Evolutionary conservation across 2,888 invertebrate genomes (phyloP).

Genomic region (Notodonta dromedarius): DNA sequence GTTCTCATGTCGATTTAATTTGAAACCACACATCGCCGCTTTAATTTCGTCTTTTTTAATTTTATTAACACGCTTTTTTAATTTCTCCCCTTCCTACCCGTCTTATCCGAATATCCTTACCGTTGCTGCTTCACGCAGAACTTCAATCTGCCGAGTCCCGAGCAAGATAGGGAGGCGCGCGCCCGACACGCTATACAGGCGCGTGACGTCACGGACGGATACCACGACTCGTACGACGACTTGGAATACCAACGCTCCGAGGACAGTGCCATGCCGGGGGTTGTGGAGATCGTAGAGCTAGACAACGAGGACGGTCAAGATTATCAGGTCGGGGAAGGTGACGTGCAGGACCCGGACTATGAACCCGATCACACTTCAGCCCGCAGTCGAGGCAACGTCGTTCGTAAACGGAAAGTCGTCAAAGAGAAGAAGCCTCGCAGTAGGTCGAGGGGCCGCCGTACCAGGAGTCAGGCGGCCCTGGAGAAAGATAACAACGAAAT

Average conservation of each 20-base stretch:
- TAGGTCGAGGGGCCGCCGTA: slow-evolving; percentile 71
- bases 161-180: slow-evolving; percentile 50
- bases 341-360: slow-evolving; percentile 65
- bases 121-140: slow-evolving; percentile 75
- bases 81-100: slow-evolving; percentile 72
- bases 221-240: slow-evolving; percentile 60
- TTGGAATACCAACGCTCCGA: slow-evolving; percentile 61
- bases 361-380: slow-evolving; percentile 62
- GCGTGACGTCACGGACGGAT: slow-evolving; percentile 69
- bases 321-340: slow-evolving; percentile 48
- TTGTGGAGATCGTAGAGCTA: slow-evolving; percentile 72
- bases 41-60: slow-evolving; percentile 70
- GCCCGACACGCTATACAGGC: slow-evolving; percentile 53
- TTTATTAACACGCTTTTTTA: slow-evolving; percentile 85
- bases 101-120: slow-evolving; percentile 70
- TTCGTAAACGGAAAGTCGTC: slow-evolving; percentile 66
- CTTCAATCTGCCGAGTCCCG: slow-evolving; percentile 76
- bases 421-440: slow-evolving; percentile 71
- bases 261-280: slow-evolving; percentile 55
- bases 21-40: slow-evolving; percentile 59
- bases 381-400: slow-evolving; percentile 69
- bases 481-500: slow-evolving; percentile 61
- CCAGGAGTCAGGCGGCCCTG: slow-evolving; percentile 69
- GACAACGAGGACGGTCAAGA: slow-evolving; percentile 49
- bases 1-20: slow-evolving; percentile 43